Percentiles rank a stretch among this genome's conserved stretches.
Conservation (phyloP, 2,888 invertebrate genomes). For the Meiosimyza decipiens region DNA sequence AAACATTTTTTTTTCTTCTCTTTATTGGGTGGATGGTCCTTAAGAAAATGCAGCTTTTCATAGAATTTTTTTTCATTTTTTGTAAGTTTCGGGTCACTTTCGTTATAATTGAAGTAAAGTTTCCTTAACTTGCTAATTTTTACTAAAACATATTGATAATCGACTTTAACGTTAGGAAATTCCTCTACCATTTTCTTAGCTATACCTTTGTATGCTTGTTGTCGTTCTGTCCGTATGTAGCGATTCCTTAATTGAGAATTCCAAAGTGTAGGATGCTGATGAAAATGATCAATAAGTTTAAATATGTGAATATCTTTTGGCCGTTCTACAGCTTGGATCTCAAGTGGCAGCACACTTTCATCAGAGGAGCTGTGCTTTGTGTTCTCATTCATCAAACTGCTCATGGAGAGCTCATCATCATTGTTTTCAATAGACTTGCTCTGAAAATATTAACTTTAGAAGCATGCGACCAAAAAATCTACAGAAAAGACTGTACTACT, state of each 20-base stretch:
- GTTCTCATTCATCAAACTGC: not conserved
- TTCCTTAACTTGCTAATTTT: constrained; percentile 17
- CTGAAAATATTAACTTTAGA: too few relatives aligned
- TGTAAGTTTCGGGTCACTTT: not conserved
- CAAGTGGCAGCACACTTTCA: not conserved
- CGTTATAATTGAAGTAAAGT: not conserved
- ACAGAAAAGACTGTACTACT: too few relatives aligned
- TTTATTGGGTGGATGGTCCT: not conserved
- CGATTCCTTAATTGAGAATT: not conserved
- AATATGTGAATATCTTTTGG: constrained; percentile 2
- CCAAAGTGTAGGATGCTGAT: constrained; percentile 17
- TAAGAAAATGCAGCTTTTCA: constrained; percentile 20
- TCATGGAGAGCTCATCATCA: too few relatives aligned
- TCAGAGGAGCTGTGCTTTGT: not conserved
- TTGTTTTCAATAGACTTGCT: too few relatives aligned
- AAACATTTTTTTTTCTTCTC: not conserved
- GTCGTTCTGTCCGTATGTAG: constrained; percentile 4
- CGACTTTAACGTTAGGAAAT: constrained; percentile 9
- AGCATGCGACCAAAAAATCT: too few relatives aligned
- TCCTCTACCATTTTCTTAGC: not conserved
- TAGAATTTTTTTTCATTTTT: constrained; percentile 18
- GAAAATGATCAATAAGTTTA: constrained; percentile 3
- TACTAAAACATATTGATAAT: constrained; percentile 4
- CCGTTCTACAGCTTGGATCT: too few relatives aligned
- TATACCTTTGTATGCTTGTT: not conserved